Evolutionary conservation across 2,888 invertebrate genomes (phyloP).

Genomic region (Hirtodrosophila trivittata): DNA sequence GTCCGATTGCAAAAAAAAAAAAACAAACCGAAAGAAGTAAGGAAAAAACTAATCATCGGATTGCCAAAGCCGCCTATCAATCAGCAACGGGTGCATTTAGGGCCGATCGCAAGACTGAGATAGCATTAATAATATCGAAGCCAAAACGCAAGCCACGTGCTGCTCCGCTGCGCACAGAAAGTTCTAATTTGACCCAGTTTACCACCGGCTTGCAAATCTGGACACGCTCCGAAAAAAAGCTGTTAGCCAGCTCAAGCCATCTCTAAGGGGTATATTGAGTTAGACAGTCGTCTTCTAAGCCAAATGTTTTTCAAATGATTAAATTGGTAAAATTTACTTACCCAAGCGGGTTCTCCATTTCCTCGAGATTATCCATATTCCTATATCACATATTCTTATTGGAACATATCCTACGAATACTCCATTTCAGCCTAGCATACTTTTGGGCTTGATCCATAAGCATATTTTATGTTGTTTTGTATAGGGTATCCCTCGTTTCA

Average conservation of each 20-base stretch:
- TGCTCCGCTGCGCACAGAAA: conserved; percentile 44
- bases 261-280: neutral
- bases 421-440: conserved; percentile 5
- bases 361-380: too few species aligned
- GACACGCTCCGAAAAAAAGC: conserved; percentile 21
- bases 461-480: neutral
- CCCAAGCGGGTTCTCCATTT: too few species aligned
- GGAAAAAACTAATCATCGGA: conserved; percentile 3
- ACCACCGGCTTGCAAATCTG: conserved; percentile 19
- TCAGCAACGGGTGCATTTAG: conserved; percentile 10
- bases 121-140: conserved; percentile 1
- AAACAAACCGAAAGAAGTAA: conserved; percentile 5
- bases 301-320: too few species aligned
- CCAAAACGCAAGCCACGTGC: conserved; percentile 22
- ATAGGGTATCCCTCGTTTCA: neutral
- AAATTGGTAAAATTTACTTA: too few species aligned
- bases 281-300: too few species aligned
- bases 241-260: neutral
- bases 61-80: conserved; percentile 13
- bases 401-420: too few species aligned
- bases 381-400: too few species aligned
- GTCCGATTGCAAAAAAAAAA: conserved; percentile 55
- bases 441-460: conserved; percentile 8
- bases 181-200: conserved; percentile 58
- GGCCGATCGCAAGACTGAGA: conserved; percentile 4